Percentiles rank a stretch among this genome's conserved stretches.
Evolutionary conservation across 2,888 invertebrate genomes (phyloP).

Genomic region (Copidosoma aretas): DNA sequence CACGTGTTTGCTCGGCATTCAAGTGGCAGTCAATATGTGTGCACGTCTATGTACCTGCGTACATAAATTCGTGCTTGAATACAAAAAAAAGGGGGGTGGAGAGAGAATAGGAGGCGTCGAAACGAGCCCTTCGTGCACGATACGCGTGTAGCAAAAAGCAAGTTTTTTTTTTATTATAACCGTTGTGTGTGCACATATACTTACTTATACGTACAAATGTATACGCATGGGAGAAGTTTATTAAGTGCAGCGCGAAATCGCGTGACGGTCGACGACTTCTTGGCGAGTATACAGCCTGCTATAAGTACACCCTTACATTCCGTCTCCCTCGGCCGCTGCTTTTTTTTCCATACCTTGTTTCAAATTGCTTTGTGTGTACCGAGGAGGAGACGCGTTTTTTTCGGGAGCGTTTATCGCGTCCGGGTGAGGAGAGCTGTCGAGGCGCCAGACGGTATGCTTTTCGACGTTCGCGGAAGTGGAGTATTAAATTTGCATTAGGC

Average conservation of each 20-base stretch:
- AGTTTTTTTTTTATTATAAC: no score
- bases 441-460: constrained; percentile 12
- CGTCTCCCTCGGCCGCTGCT: background rate
- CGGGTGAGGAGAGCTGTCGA: background rate
- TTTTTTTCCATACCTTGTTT: constrained; percentile 4
- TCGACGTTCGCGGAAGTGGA: constrained; percentile 14
- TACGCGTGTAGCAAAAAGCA: no score
- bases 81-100: no score
- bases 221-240: constrained; percentile 1
- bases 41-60: no score
- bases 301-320: background rate
- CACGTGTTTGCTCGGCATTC: constrained; percentile 47
- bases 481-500: constrained; percentile 29
- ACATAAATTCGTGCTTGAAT: constrained; percentile 47
- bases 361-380: no score
- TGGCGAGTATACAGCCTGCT: constrained; percentile 2
- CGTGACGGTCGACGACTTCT: constrained; percentile 37
- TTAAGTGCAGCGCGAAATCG: constrained; percentile 40
- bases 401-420: constrained; percentile 10
- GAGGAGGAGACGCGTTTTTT: constrained; percentile 3
- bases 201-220: no score
- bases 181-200: no score
- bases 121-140: no score
- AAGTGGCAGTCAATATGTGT: constrained; percentile 45
- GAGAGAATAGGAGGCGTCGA: no score